Evolutionary conservation across 2,888 invertebrate genomes (phyloP), one percentile per base, ranked within the genome.

Genomic region (Andrena camellia): DNA sequence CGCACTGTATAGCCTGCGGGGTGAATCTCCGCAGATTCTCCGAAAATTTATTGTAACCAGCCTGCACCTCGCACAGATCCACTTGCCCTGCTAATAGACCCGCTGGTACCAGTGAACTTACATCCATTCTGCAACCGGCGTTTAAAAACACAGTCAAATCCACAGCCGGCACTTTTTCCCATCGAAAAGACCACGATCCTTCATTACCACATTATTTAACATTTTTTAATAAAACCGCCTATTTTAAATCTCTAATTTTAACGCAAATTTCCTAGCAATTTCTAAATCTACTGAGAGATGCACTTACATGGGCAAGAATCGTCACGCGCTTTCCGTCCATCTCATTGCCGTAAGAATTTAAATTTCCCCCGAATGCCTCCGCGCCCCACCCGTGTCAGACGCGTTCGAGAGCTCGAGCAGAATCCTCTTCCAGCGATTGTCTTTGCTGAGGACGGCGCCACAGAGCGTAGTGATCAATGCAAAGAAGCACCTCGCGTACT

Each of bases 1-100:
- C 96, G 92, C 98, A 98, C 92, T 97, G 97, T 77, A 97, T 95
- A 8, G 96, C 96, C 1, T 96, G 95, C 0, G 97, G 97, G 0
- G 97, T 95, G 82, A 95, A 94, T 69, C 95, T 95, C 52, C 97
- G 95, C 52, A 97, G 92, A 86, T 94, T 94, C 87, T 95, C 95
- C 0, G 95, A 95, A 35, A 95, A 82, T 88, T 94, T 94, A 90
- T 92, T 95, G 88, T 94, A 95, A 80, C 92, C 92, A n/a, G 93
- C 90, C 63, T 90, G 89, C 64, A 93, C 84, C 31, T 87, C 89
- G 83, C 84, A 86, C 33, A 87, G 77, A 83, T 92, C 88, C 73
- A 90, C 85, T 81, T 90, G 90, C 66, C 84, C 88, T 35, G 86
- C 71, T 85, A 92, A 93, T 68, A 92, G 91, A 84, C 92, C 93